Base-by-base conservation (phyloP, 1,140 invertebrate genomes). In the Scaptomyza montana region DNA sequence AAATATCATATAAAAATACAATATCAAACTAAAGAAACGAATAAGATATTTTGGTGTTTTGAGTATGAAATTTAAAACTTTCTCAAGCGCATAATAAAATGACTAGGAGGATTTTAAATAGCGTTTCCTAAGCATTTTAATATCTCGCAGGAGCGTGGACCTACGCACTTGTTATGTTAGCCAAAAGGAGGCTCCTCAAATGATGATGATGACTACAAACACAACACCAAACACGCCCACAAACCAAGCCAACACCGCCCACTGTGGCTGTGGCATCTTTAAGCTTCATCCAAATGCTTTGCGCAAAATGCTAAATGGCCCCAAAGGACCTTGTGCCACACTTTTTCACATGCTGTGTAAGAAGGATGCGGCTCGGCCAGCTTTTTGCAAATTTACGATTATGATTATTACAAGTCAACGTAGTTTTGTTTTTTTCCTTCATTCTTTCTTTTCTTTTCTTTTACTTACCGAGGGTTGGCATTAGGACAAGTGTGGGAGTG, bases 321-420 rank as follows among this genome's bases (percentile, higher is more conserved):
- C 84, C 84, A 76, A 89, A 89, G 84, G 84, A 89, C 84, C 66
- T 76, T 67, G 56, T 55, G 30, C 13, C 41, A 30, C 46, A 36
- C 45, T 7, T 7, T 30, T 28, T 33, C 12, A 10, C 54, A 39
- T n/a, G 47, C 54, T 19, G 33, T 39, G 13, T 62, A 16, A 25
- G 21, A 49, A 72, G 71, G 65, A 69, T 59, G 51, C 50, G 60
- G 61, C 70, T 62, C 62, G 76, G 80, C 80, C 80, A 69, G 84
- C 85, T 89, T 77, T 89, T 90, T 86, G 81, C 81, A 90, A 90
- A 90, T 90, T 90, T 90, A 90, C 87, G 87, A 90, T 90, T 90
- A 90, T 90, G 87, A 90, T 90, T 90, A 90, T 90, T 90, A 90
- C 87, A 90, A 90, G 87, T 90, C 87, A 85, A 87, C 79, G 68